phyloP scores from a whole-genome alignment of 2,113 vertebrate genomes.

The Scophthalmus maximus region DNA sequence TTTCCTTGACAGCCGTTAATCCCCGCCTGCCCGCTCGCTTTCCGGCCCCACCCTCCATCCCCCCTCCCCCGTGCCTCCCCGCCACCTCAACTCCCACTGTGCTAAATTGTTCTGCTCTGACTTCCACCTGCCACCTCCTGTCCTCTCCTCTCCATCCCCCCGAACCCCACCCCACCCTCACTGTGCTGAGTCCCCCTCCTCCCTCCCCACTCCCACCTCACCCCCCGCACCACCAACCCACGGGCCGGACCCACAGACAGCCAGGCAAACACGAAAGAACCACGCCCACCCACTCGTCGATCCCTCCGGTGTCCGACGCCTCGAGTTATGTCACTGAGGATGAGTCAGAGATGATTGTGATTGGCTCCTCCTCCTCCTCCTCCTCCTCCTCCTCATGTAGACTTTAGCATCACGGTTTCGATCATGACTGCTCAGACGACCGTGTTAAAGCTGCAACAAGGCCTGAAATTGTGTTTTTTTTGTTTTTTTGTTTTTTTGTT shows the following conservation, averaged over 20 bases:
- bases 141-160: background rate
- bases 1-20: constrained; percentile 72
- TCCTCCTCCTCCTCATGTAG: constrained; percentile 32
- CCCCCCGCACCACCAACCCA: constrained; percentile 30
- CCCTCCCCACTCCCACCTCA: background rate
- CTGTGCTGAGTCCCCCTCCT: constrained; percentile 39
- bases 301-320: constrained; percentile 52
- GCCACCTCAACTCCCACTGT: constrained; percentile 66
- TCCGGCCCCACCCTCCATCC: constrained; percentile 43
- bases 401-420: constrained; percentile 48
- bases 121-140: constrained; percentile 71
- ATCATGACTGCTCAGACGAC: constrained; percentile 28
- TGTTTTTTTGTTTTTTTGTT: background rate
- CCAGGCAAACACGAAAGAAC: constrained; percentile 39
- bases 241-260: too few relatives aligned
- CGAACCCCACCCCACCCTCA: background rate
- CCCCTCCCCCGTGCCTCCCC: constrained; percentile 22
- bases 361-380: constrained; percentile 57
- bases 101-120: constrained; percentile 73
- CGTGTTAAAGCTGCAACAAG: constrained; percentile 3
- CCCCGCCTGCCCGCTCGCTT: constrained; percentile 30
- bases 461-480: constrained; percentile 5
- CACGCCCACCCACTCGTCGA: constrained; percentile 66
- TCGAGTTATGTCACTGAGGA: constrained; percentile 66
- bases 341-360: constrained; percentile 76